A percentile compares a stretch with the other conserved stretches of the same genome.
These are phyloP conservation scores for Chymomyza procnemis DNA, from an alignment of 2,888 invertebrate genomes.

Conservation along the genomic window DNA sequence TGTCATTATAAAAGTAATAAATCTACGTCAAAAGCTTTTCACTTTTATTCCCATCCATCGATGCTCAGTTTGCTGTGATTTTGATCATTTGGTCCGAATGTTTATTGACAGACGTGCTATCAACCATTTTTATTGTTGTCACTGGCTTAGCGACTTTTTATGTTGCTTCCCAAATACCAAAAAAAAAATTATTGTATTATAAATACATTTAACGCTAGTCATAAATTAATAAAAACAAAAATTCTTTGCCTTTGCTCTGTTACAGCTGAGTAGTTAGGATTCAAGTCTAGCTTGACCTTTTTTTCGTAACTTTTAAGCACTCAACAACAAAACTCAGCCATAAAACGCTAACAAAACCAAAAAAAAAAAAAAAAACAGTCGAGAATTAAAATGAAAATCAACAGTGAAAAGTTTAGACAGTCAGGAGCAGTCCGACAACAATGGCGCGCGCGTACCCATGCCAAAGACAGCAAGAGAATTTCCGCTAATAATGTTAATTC, in stretches of 20 bases:
- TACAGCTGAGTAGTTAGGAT: too few species aligned
- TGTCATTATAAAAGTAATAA: conserved; percentile 37
- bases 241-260: too few species aligned
- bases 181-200: not conserved
- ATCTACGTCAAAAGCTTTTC: conserved; percentile 31
- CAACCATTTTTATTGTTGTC: not conserved
- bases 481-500: conserved; percentile 74
- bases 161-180: not conserved
- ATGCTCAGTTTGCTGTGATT: not conserved
- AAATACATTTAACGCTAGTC: not conserved
- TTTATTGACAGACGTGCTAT: not conserved
- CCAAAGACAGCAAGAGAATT: conserved; percentile 18
- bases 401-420: conserved; percentile 45
- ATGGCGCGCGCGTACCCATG: not conserved
- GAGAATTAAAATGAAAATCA: conserved; percentile 42
- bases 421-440: not conserved
- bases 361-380: conserved; percentile 54
- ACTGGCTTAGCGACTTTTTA: not conserved
- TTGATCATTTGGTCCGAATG: not conserved
- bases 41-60: not conserved
- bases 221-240: not conserved
- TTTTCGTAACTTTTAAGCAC: not conserved
- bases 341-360: conserved; percentile 1
- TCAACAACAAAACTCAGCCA: not conserved
- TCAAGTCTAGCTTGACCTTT: too few species aligned